phyloP scores from a whole-genome alignment of 2,113 vertebrate species.

The Collichthys lucidus region DNA sequence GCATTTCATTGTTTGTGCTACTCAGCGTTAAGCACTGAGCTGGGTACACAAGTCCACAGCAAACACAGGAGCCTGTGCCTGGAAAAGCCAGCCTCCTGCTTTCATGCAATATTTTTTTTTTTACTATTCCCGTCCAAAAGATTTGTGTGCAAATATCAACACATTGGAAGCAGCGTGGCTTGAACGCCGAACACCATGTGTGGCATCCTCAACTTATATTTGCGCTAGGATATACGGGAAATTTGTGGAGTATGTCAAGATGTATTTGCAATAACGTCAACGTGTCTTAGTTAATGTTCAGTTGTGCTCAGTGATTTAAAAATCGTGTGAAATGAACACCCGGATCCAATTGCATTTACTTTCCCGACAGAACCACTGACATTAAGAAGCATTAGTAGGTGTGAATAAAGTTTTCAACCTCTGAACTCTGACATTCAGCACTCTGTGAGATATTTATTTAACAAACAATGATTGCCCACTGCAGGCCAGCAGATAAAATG shows the following conservation, averaged over 20 bases:
- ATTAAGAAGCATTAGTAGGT: not conserved
- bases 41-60: conserved; percentile 34
- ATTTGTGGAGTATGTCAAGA: not conserved
- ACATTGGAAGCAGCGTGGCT: not conserved
- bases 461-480: not conserved
- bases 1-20: conserved; percentile 61
- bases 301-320: not conserved
- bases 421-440: conserved; percentile 21
- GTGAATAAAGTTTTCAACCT: not conserved
- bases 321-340: not conserved
- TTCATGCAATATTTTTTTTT: conserved; percentile 37
- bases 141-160: conserved; percentile 57
- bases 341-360: not conserved
- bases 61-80: conserved; percentile 46
- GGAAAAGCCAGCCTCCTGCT: conserved; percentile 42
- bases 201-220: conserved; percentile 15
- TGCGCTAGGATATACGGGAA: conserved; percentile 12
- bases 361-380: conserved; percentile 6
- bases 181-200: conserved; percentile 20
- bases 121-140: conserved; percentile 40
- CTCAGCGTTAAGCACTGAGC: conserved; percentile 35
- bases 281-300: not conserved
- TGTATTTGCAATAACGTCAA: conserved; percentile 13
- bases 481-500: not conserved
- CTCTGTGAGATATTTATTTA: conserved; percentile 20